phyloP scores from a whole-genome alignment of 2,888 invertebrate genomes.

The Hoplodrina ambigua region DNA sequence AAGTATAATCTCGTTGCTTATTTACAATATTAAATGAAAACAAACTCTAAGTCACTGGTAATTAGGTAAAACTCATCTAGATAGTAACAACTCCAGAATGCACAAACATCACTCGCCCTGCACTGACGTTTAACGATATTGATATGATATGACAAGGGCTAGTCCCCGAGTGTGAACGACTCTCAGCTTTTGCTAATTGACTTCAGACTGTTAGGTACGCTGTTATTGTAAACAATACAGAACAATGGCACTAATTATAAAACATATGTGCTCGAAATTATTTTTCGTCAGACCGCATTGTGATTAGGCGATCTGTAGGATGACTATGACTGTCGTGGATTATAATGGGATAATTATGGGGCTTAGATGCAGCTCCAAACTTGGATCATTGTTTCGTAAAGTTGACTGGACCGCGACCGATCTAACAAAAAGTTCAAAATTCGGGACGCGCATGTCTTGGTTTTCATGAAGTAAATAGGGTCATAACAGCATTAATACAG shows the following conservation, averaged over 20 bases:
- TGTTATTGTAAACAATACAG: conserved; percentile 68
- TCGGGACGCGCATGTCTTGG: no score
- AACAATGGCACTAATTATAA: conserved; percentile 73
- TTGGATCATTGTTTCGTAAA: no score
- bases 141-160: conserved; percentile 23
- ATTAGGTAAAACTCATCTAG: conserved; percentile 11
- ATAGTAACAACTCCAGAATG: conserved; percentile 4
- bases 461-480: no score
- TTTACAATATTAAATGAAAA: neutral
- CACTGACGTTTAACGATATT: neutral
- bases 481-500: no score
- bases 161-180: conserved; percentile 1
- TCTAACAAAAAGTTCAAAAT: no score
- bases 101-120: neutral
- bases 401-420: no score
- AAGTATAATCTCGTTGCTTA: no score
- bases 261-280: conserved; percentile 64
- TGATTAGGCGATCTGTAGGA: conserved; percentile 52
- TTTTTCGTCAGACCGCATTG: conserved; percentile 64
- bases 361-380: neutral
- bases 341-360: conserved; percentile 8
- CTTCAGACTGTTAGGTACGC: conserved; percentile 33
- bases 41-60: conserved; percentile 21
- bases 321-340: conserved; percentile 15
- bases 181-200: conserved; percentile 6